Conservation (phyloP, 2,888 invertebrate genomes). For the Megamerina dolium region DNA sequence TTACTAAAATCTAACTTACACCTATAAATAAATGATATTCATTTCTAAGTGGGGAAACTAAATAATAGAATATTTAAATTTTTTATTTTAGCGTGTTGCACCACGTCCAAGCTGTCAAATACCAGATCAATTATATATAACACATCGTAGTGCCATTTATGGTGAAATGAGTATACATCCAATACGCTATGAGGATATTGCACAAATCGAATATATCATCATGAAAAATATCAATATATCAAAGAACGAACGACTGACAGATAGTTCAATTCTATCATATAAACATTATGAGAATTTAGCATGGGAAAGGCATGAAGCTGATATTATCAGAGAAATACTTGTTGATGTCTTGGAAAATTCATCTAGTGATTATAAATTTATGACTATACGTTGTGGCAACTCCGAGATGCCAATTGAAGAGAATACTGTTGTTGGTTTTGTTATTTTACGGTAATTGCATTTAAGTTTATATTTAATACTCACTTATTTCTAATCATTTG, state of each 20-base stretch:
- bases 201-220: slow-evolving; percentile 19
- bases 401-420: slow-evolving; percentile 20
- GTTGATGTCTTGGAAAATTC: slow-evolving; percentile 25
- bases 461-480: neutral
- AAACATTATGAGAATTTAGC: neutral
- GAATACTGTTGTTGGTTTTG: slow-evolving; percentile 32
- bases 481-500: neutral
- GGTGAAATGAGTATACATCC: slow-evolving; percentile 29
- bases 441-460: slow-evolving; percentile 29
- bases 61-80: neutral
- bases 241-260: no score
- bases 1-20: no score
- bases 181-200: slow-evolving; percentile 22
- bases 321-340: slow-evolving; percentile 19
- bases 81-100: slow-evolving; percentile 25
- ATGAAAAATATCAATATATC: no score
- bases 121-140: slow-evolving; percentile 31
- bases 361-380: slow-evolving; percentile 21
- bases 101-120: slow-evolving; percentile 30
- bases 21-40: no score
- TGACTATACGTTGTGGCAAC: slow-evolving; percentile 33
- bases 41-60: neutral
- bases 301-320: slow-evolving; percentile 15
- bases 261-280: neutral
- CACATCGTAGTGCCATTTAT: slow-evolving; percentile 34